Percentiles rank a stretch among this genome's conserved stretches.
Conservation (phyloP, 2,888 invertebrate genomes). For the Aelia acuminata region DNA sequence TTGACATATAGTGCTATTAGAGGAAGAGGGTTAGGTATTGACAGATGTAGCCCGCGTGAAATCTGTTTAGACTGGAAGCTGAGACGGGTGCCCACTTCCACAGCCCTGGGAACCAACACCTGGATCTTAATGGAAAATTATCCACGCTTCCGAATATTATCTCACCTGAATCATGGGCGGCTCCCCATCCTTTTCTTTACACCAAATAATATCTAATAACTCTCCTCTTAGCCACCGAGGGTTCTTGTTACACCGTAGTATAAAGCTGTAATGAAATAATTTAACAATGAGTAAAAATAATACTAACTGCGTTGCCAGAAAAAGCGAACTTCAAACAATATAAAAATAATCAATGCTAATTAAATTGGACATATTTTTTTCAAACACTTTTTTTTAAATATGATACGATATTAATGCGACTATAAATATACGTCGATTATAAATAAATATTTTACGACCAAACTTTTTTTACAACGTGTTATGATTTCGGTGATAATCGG, state of each 20-base stretch:
- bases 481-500: too few species aligned
- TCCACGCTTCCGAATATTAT: constrained; percentile 47
- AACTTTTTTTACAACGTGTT: too few species aligned
- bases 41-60: constrained; percentile 43
- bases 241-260: background rate
- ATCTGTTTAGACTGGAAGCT: constrained; percentile 1
- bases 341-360: too few species aligned
- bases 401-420: too few species aligned
- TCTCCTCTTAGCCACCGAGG: background rate
- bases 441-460: too few species aligned
- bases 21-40: background rate
- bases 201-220: constrained; percentile 27
- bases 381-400: too few species aligned
- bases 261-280: background rate
- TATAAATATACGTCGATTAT: too few species aligned
- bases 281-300: background rate
- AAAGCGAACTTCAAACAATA: too few species aligned
- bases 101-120: constrained; percentile 4
- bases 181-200: constrained; percentile 10
- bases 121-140: constrained; percentile 54
- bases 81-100: constrained; percentile 15
- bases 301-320: background rate
- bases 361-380: too few species aligned
- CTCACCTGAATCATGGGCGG: constrained; percentile 38
- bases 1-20: constrained; percentile 43